Percentiles rank a stretch among this genome's conserved stretches.
Conservation (phyloP, 2,797 vertebrate genomes). For the Myotis daubentonii region DNA sequence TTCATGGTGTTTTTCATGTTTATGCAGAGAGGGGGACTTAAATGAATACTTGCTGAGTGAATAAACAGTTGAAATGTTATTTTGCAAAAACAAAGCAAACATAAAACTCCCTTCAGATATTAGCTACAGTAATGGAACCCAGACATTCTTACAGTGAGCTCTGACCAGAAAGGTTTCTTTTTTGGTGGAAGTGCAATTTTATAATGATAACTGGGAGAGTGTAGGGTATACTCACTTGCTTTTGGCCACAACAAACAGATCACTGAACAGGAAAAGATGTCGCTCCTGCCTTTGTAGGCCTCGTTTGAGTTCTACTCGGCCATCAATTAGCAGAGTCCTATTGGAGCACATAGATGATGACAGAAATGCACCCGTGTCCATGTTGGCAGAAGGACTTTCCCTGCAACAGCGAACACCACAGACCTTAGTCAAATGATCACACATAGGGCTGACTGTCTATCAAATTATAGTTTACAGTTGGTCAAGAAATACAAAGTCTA, state of each 20-base stretch:
- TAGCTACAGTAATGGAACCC: not conserved
- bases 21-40: not conserved
- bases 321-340: constrained; percentile 90
- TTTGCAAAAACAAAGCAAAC: not conserved
- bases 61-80: not conserved
- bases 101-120: constrained; percentile 34
- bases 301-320: constrained; percentile 92
- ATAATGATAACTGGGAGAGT: not conserved
- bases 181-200: constrained; percentile 4
- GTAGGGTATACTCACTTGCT: constrained; percentile 90
- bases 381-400: constrained; percentile 90
- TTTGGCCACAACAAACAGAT: constrained; percentile 94
- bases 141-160: not conserved
- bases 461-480: not conserved
- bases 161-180: not conserved
- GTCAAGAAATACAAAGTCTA: not conserved
- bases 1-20: not conserved
- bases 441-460: not conserved
- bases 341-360: constrained; percentile 90
- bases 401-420: constrained; percentile 81
- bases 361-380: constrained; percentile 92
- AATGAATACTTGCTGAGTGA: not conserved
- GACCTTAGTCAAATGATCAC: constrained; percentile 33
- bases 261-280: constrained; percentile 95
- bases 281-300: constrained; percentile 95